Evolutionary conservation across 2,113 vertebrate species (phyloP).

Genomic region (Hoplias malabaricus): DNA sequence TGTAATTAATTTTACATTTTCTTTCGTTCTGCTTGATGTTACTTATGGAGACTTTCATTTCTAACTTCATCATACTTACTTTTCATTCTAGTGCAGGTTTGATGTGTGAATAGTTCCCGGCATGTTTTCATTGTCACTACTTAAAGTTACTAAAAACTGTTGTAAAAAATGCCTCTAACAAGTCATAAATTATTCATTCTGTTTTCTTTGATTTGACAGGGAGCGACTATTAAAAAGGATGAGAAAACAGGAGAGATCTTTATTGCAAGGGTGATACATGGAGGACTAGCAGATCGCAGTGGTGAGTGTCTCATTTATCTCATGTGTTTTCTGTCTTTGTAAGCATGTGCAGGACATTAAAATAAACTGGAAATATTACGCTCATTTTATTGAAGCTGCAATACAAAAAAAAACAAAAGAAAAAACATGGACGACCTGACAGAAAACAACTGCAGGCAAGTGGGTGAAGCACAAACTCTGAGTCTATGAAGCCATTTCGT

Average conservation of each 20-base stretch:
- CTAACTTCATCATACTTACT: neutral
- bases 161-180: neutral
- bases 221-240: constrained; percentile 89
- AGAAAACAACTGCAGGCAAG: too few species aligned
- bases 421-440: too few species aligned
- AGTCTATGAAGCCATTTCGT: too few species aligned
- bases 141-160: neutral
- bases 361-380: too few species aligned
- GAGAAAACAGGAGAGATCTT: constrained; percentile 85
- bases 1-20: too few species aligned
- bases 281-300: constrained; percentile 88
- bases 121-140: neutral
- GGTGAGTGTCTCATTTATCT: constrained; percentile 80
- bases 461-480: too few species aligned
- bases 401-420: too few species aligned
- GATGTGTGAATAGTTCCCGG: neutral
- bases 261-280: constrained; percentile 88
- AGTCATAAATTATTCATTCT: neutral
- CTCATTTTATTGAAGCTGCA: too few species aligned
- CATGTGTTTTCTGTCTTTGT: too few species aligned
- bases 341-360: too few species aligned
- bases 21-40: too few species aligned
- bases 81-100: neutral
- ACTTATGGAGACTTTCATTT: neutral
- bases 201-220: constrained; percentile 65